Percentiles rank a stretch among this genome's conserved stretches.
Conservation (phyloP, 2,888 invertebrate species). For the Stenolophus ochropezus region DNA sequence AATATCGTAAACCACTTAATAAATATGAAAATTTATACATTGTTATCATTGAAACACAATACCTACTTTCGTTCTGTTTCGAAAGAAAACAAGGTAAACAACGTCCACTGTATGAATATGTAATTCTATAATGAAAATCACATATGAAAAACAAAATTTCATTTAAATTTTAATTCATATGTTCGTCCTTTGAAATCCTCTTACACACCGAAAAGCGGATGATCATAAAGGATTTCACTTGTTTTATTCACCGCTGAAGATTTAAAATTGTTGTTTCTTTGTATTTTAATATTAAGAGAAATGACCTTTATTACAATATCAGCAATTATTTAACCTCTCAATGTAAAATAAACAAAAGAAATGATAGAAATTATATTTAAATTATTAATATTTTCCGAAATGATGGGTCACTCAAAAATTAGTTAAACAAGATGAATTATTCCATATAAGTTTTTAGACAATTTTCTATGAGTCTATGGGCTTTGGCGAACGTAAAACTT, state of each 20-base stretch:
- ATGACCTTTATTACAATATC: neutral
- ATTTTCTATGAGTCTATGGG: too few species aligned
- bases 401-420: too few species aligned
- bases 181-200: conserved; percentile 10
- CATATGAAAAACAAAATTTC: neutral
- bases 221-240: neutral
- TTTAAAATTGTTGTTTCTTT: neutral
- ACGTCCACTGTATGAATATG: neutral
- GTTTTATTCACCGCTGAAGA: conserved; percentile 15
- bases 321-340: neutral
- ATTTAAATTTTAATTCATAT: conserved; percentile 16
- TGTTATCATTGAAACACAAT: too few species aligned
- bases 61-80: neutral
- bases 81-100: neutral
- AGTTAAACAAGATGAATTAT: too few species aligned
- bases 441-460: too few species aligned
- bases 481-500: too few species aligned
- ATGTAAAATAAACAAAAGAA: too few species aligned
- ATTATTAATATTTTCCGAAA: too few species aligned
- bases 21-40: too few species aligned
- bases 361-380: too few species aligned
- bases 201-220: conserved; percentile 17
- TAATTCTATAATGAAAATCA: conserved; percentile 2
- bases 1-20: too few species aligned
- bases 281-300: neutral